phyloP scores from a whole-genome alignment of 2,797 vertebrate species.

The Alosa sapidissima region DNA sequence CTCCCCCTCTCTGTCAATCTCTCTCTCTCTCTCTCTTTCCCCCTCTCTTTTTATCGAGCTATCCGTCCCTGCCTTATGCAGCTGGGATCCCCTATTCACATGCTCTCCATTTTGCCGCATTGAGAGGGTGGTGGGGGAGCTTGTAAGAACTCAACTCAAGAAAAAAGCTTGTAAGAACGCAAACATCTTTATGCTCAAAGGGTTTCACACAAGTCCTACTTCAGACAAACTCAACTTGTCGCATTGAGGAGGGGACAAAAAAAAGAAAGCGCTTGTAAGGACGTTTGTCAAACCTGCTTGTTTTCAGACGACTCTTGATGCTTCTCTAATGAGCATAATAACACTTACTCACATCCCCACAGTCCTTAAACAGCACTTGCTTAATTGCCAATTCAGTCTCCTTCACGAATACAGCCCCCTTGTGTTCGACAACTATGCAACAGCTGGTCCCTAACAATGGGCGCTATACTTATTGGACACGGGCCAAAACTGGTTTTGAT shows the following conservation, averaged over 20 bases:
- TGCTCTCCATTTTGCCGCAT: slow-evolving; percentile 7
- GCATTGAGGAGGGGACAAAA: neutral
- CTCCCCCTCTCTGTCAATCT: neutral
- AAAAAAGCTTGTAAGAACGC: neutral
- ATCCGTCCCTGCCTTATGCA: neutral
- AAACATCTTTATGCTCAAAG: neutral
- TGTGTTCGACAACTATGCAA: neutral
- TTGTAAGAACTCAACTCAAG: neutral
- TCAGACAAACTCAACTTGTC: neutral
- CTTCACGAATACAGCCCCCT: neutral
- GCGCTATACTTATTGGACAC: neutral
- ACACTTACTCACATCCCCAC: neutral
- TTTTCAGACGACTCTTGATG: neutral
- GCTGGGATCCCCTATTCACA: neutral
- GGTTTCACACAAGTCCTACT: neutral
- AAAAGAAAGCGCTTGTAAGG: neutral
- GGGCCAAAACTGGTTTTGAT: neutral
- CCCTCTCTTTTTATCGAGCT: neutral
- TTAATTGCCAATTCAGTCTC: neutral
- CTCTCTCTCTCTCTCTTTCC: neutral
- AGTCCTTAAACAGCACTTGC: neutral
- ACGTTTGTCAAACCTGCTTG: neutral
- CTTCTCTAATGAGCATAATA: neutral
- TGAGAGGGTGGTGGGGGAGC: neutral
- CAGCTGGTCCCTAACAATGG: neutral